Percentiles rank a stretch among this genome's conserved stretches.
These are phyloP conservation scores for Myiozetetes cayanensis DNA, from an alignment of 2,113 vertebrate genomes.

Conservation along the genomic window DNA sequence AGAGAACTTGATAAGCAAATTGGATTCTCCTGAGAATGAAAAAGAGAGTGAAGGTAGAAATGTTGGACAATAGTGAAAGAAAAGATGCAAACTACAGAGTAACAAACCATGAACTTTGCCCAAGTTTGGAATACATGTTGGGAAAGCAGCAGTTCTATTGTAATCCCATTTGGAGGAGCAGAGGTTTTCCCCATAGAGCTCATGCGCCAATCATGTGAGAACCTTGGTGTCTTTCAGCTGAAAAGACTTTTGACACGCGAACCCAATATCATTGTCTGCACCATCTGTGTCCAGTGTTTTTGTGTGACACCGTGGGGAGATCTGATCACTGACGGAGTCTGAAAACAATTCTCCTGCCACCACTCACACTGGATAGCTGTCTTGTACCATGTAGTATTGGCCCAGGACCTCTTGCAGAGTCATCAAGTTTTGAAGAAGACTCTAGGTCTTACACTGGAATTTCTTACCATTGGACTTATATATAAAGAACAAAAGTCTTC, in stretches of 20 bases:
- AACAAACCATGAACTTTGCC: not conserved
- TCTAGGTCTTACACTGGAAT: not conserved
- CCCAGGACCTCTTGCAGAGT: not conserved
- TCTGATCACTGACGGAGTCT: not conserved
- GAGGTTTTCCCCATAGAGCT: not conserved
- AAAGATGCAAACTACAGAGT: not conserved
- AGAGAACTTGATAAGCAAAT: conserved; percentile 33
- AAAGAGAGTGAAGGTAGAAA: not conserved
- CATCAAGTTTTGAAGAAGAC: not conserved
- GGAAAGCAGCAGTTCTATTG: not conserved
- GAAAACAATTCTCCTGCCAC: not conserved
- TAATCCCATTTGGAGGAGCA: not conserved
- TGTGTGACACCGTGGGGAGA: not conserved
- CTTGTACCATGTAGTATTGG: not conserved
- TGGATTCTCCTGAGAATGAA: not conserved
- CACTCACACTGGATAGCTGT: not conserved
- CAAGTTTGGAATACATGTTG: not conserved
- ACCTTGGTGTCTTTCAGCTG: not conserved
- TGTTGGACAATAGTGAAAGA: not conserved
- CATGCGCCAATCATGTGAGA: rapidly evolving
- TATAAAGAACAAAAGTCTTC: not conserved
- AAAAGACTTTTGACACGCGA: rapidly evolving
- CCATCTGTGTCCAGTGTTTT: not conserved
- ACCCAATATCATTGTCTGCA: not conserved
- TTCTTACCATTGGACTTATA: not conserved